These are phyloP conservation scores for Pogoniulus pusillus DNA, from an alignment of 2,797 vertebrate genomes.

Conservation along the genomic window DNA sequence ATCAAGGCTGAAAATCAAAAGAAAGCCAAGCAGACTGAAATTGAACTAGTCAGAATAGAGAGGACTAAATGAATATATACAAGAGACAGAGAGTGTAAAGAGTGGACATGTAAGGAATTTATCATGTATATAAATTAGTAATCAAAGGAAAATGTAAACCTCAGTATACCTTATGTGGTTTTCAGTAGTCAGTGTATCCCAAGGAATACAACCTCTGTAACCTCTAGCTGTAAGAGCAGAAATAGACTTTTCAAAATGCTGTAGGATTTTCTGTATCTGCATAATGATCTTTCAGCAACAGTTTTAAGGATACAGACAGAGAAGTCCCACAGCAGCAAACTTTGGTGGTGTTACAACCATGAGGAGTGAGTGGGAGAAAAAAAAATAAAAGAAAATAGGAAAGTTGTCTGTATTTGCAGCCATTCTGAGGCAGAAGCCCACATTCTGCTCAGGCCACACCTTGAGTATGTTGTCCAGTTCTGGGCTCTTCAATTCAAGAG, in stretches of 20 bases:
- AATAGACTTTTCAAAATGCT: background rate
- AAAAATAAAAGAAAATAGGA: background rate
- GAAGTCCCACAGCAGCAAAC: background rate
- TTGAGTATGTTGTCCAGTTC: no score
- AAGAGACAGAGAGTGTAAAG: background rate
- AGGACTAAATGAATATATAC: background rate
- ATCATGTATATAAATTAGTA: background rate
- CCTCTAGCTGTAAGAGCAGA: background rate
- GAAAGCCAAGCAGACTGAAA: background rate
- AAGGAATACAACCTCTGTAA: background rate
- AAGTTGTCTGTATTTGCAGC: background rate
- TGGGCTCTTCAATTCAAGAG: no score
- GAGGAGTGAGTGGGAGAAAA: background rate
- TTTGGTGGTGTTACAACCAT: background rate
- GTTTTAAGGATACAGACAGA: background rate
- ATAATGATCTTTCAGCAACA: background rate
- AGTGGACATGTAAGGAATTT: background rate
- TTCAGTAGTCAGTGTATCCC: background rate
- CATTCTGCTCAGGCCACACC: no score
- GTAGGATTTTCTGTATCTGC: background rate
- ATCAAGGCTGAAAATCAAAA: constrained; percentile 17
- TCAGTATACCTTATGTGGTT: background rate
- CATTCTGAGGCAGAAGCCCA: background rate
- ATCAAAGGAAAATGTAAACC: background rate
- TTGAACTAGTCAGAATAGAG: background rate